Conservation (phyloP, 2,113 vertebrate genomes). For the Gymnorhina tibicen region DNA sequence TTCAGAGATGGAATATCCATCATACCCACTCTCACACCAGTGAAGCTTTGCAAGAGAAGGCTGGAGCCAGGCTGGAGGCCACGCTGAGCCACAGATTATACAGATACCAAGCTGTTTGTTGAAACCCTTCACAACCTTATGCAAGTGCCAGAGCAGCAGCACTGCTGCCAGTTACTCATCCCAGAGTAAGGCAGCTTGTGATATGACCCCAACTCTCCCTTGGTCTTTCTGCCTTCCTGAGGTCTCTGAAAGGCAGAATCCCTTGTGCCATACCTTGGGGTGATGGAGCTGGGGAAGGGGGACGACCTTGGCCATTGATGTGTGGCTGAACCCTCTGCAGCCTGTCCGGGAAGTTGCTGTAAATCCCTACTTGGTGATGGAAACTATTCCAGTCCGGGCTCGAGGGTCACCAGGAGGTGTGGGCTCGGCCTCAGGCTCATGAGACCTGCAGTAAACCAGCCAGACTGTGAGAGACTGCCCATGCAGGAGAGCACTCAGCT, state of each 20-base stretch:
- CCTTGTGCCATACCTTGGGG: background rate
- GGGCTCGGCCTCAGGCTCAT: background rate
- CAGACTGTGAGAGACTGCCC: background rate
- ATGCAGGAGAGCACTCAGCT: background rate
- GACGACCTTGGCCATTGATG: rapidly evolving
- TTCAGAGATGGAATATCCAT: background rate
- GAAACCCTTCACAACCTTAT: background rate
- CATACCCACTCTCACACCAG: background rate
- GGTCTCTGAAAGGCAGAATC: background rate
- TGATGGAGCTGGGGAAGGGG: background rate
- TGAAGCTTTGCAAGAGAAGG: background rate
- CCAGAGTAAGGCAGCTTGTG: background rate
- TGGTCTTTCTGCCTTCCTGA: background rate
- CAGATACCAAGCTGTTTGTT: rapidly evolving
- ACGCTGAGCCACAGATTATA: background rate
- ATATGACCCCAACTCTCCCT: background rate
- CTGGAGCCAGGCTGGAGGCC: background rate
- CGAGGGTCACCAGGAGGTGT: background rate
- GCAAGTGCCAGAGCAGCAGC: background rate
- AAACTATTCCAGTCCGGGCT: background rate
- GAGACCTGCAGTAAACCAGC: background rate
- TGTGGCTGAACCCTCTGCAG: background rate
- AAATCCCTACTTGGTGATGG: background rate
- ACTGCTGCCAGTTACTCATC: rapidly evolving
- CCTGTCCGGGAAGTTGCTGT: background rate